Percentiles rank a stretch among this genome's conserved stretches.
These are phyloP conservation scores for Acanthiza pusilla DNA, from an alignment of 2,797 vertebrate species.

Conservation along the genomic window DNA sequence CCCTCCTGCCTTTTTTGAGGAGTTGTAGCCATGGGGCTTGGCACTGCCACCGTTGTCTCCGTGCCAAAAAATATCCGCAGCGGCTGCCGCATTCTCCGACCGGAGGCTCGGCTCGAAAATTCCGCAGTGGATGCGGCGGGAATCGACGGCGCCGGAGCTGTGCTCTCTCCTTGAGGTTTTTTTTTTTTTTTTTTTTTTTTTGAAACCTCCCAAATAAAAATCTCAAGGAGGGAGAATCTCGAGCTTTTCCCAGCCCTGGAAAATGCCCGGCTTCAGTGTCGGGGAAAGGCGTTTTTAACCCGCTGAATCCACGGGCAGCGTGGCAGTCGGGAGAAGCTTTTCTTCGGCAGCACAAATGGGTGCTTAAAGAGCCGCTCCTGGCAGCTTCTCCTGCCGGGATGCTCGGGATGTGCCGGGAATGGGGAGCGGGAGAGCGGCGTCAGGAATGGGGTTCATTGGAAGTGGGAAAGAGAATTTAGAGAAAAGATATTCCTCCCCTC, in stretches of 20 bases:
- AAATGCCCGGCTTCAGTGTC: no score
- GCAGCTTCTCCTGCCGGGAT: background rate
- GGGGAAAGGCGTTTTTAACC: no score
- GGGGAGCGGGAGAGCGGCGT: background rate
- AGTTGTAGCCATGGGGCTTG: constrained; percentile 95
- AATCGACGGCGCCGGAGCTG: constrained; percentile 28
- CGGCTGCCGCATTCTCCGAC: constrained; percentile 90
- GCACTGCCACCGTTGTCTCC: constrained; percentile 87
- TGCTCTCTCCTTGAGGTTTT: background rate
- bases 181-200: background rate
- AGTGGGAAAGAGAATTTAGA: background rate
- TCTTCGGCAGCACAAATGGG: constrained; percentile 34
- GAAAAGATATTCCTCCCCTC: no score
- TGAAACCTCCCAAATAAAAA: background rate
- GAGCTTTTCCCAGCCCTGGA: background rate
- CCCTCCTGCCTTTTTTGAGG: constrained; percentile 91
- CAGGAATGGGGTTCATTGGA: background rate
- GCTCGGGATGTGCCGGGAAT: constrained; percentile 5
- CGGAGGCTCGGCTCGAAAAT: constrained; percentile 84
- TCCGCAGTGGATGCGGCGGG: constrained; percentile 71
- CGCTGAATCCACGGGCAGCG: background rate
- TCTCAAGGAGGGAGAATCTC: background rate
- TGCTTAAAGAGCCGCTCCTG: background rate
- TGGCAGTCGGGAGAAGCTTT: constrained; percentile 42
- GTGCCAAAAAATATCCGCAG: constrained; percentile 96